Percentiles rank a stretch among this genome's conserved stretches.
phyloP scores from a whole-genome alignment of 2,888 invertebrate genomes.

The Capitulum mitella region DNA sequence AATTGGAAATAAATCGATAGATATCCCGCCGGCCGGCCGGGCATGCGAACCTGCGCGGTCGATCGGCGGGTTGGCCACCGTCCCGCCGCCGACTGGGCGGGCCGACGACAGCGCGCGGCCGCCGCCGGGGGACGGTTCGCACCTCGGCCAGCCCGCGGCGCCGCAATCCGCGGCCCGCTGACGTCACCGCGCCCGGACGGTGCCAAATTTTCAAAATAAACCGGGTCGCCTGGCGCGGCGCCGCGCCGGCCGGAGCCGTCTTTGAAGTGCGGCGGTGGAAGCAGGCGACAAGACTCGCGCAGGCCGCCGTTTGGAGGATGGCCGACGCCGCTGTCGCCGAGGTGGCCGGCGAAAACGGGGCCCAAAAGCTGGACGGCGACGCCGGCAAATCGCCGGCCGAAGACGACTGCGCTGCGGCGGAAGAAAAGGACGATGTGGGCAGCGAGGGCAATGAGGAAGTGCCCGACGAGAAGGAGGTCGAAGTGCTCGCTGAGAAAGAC shows the following conservation, averaged over 20 bases:
- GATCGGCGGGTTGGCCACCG: too few relatives aligned
- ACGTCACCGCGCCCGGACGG: not conserved
- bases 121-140: too few relatives aligned
- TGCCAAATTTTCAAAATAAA: slow-evolving; percentile 21
- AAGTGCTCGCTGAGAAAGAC: not conserved
- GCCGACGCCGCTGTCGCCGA: too few relatives aligned
- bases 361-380: too few relatives aligned
- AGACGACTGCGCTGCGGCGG: slow-evolving; percentile 30
- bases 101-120: not conserved
- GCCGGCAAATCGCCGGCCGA: not conserved
- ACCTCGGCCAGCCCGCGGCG: not conserved
- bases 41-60: too few relatives aligned
- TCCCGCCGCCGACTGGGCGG: too few relatives aligned
- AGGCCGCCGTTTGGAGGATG: too few relatives aligned
- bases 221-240: not conserved
- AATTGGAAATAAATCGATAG: too few relatives aligned
- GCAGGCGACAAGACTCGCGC: too few relatives aligned
- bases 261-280: not conserved
- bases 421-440: slow-evolving; percentile 48
- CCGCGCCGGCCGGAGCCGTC: not conserved
- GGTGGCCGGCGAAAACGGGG: too few relatives aligned
- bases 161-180: not conserved
- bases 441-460: slow-evolving; percentile 37
- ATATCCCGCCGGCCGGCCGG: too few relatives aligned
- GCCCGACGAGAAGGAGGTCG: not conserved